Percentiles rank a stretch among this genome's conserved stretches.
These are phyloP conservation scores for Aphrocallistes beatrix DNA, from an alignment of 37 sponge, comb jelly and placozoan species.

Conservation along the genomic window DNA sequence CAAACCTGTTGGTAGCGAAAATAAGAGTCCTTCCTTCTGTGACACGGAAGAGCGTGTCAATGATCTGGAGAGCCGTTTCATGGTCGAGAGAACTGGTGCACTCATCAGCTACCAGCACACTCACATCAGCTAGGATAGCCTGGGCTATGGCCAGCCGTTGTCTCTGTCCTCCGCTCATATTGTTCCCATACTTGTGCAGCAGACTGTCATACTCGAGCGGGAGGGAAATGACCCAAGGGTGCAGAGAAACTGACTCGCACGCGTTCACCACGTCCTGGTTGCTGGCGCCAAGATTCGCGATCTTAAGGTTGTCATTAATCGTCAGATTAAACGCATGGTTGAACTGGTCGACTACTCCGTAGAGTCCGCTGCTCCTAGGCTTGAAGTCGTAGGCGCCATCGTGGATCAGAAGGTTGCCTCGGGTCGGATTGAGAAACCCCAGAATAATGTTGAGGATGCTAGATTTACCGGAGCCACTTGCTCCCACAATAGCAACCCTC, in stretches of 20 bases:
- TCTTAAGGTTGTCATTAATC: not conserved
- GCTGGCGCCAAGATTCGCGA: not conserved
- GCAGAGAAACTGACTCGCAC: not conserved
- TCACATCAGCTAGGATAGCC: not conserved
- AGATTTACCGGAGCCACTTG: conserved; percentile 52
- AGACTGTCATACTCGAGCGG: not conserved
- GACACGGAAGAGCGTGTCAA: not conserved
- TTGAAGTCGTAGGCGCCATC: not conserved
- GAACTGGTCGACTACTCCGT: not conserved
- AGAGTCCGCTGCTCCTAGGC: not conserved
- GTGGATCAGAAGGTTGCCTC: conserved; percentile 27
- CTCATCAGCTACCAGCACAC: conserved; percentile 4
- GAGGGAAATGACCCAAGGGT: not conserved
- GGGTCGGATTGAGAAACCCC: conserved; percentile 27
- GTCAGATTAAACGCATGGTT: not conserved
- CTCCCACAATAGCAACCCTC: conserved; percentile 44
- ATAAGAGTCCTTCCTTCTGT: not conserved
- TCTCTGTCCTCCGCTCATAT: conserved; percentile 3
- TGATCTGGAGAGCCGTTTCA: not conserved
- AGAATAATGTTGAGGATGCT: conserved; percentile 40
- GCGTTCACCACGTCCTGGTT: not conserved
- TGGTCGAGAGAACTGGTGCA: not conserved
- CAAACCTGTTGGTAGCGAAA: conserved; percentile 5
- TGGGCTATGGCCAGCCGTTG: conserved; percentile 1
- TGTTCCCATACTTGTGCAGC: not conserved